Evolutionary conservation across 2,113 vertebrate species (phyloP).

Genomic region (Anguilla rostrata): DNA sequence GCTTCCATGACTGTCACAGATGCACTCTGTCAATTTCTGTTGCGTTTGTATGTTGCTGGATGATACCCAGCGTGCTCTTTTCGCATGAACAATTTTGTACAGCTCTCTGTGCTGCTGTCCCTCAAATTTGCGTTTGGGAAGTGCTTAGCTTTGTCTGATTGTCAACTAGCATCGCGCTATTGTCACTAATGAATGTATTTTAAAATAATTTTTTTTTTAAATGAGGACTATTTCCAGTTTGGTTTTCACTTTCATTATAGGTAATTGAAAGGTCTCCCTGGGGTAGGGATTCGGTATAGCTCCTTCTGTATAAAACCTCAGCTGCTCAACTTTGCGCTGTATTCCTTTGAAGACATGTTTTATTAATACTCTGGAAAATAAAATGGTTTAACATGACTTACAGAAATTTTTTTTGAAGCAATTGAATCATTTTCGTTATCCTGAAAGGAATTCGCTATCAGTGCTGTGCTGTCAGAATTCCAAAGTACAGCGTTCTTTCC

Average conservation of each 20-base stretch:
- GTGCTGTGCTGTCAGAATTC: not conserved
- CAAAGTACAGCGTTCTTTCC: not conserved
- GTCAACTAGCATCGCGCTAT: too few relatives aligned
- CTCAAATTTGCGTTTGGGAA: too few relatives aligned
- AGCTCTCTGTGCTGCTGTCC: too few relatives aligned
- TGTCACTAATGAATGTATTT: not conserved
- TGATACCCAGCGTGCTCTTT: not conserved
- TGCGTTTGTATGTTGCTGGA: not conserved
- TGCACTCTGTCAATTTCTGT: not conserved
- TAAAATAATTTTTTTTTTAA: too few relatives aligned
- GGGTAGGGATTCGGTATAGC: too few relatives aligned
- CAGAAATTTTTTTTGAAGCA: not conserved
- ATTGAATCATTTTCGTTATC: not conserved
- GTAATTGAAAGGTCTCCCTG: too few relatives aligned
- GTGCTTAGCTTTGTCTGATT: too few relatives aligned
- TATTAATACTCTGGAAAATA: too few relatives aligned
- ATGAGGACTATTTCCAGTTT: not conserved
- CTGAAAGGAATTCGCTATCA: not conserved
- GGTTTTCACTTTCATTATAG: not conserved
- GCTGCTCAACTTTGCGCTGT: too few relatives aligned
- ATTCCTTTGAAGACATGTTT: too few relatives aligned
- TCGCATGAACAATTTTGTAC: not conserved
- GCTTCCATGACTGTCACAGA: not conserved
- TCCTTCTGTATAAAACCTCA: too few relatives aligned
- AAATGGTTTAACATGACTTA: too few relatives aligned